A percentile compares a stretch with the other conserved stretches of the same genome.
phyloP scores from a whole-genome alignment of 2,113 vertebrate genomes.

The Tupaia tana region DNA sequence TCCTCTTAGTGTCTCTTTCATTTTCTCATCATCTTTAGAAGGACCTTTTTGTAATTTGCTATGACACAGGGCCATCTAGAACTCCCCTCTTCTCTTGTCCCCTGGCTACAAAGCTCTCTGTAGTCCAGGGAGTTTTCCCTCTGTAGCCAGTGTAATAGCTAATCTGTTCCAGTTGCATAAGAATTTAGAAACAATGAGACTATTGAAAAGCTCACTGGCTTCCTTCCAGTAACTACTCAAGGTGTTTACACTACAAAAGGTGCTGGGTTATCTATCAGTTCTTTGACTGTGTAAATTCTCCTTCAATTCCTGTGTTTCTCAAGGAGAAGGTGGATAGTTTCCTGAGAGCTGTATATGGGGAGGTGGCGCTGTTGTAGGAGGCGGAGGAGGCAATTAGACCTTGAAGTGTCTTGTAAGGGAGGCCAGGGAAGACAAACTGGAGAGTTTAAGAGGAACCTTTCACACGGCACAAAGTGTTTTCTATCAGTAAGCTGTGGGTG shows the following conservation, averaged over 20 bases:
- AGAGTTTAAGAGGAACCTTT: neutral
- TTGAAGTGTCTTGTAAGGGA: neutral
- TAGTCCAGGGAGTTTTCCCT: neutral
- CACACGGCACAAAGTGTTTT: neutral
- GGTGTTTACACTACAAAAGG: conserved; percentile 58
- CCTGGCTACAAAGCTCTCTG: neutral
- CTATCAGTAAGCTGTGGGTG: neutral
- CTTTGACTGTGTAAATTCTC: conserved; percentile 17
- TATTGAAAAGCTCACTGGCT: conserved; percentile 47
- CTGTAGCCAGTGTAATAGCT: neutral
- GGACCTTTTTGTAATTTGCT: neutral
- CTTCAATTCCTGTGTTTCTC: neutral
- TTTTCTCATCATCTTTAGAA: neutral
- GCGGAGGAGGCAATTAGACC: neutral
- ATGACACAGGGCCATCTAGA: neutral
- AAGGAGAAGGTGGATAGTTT: neutral
- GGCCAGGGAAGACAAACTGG: neutral
- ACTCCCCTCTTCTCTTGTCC: neutral
- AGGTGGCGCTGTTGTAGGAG: neutral
- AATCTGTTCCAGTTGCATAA: conserved; percentile 50
- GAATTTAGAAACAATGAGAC: conserved; percentile 68
- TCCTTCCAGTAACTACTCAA: conserved; percentile 18
- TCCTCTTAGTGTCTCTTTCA: neutral
- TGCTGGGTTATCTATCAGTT: neutral
- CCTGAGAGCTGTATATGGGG: neutral